Percentiles rank a stretch among this genome's conserved stretches.
Conservation (phyloP, 1,140 invertebrate species). For the Popillia japonica region DNA sequence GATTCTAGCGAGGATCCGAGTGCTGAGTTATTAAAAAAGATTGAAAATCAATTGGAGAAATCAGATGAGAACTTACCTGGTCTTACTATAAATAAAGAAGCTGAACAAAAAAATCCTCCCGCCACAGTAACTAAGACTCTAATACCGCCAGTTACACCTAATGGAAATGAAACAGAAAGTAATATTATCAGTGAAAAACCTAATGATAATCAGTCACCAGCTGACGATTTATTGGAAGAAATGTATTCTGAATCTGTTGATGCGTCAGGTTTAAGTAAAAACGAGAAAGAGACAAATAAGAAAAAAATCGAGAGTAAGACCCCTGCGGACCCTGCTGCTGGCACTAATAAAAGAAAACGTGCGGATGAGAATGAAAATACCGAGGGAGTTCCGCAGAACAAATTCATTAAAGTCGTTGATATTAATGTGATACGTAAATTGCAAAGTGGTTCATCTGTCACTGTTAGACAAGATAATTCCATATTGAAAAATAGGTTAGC, state of each 20-base stretch:
- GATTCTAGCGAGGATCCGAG: neutral
- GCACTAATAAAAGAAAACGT: slow-evolving; percentile 18
- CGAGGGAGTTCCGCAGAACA: slow-evolving; percentile 18
- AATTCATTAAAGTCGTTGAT: slow-evolving; percentile 35
- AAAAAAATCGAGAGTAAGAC: neutral
- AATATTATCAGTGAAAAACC: neutral
- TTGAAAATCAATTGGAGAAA: neutral
- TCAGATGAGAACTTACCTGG: neutral
- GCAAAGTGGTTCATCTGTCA: neutral
- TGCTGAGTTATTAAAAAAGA: neutral
- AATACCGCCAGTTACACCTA: neutral
- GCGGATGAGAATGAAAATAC: slow-evolving; percentile 3
- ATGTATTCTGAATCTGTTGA: slow-evolving; percentile 27
- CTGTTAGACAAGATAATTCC: neutral
- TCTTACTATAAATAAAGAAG: neutral
- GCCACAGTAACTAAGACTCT: neutral
- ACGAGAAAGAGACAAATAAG: neutral
- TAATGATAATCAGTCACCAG: neutral
- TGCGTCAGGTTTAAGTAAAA: slow-evolving; percentile 15
- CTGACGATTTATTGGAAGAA: slow-evolving; percentile 28
- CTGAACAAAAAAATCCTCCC: neutral
- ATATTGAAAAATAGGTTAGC: slow-evolving; percentile 34
- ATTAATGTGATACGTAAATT: slow-evolving; percentile 23
- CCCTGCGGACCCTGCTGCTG: neutral
- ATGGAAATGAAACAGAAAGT: neutral